These are phyloP conservation scores for Heliocidaris erythrogramma DNA, from an alignment of 35 echinoderm and acorn worm genomes.

Conservation along the genomic window DNA sequence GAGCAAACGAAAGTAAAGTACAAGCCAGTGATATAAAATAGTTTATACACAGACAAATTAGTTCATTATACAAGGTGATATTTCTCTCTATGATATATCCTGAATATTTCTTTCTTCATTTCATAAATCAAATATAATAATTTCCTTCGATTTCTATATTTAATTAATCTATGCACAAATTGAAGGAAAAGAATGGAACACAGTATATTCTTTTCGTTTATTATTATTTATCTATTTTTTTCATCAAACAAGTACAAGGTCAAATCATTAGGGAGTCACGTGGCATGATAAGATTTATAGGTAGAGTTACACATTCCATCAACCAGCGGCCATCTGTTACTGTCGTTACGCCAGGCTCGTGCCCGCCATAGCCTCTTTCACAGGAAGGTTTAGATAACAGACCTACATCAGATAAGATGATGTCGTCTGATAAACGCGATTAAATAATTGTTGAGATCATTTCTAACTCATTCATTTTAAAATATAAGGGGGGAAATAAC, in stretches of 20 bases:
- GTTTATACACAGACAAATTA: background rate
- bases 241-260: background rate
- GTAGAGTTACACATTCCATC: slow-evolving; percentile 3
- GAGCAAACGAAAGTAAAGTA: background rate
- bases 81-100: background rate
- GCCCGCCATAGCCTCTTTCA: background rate
- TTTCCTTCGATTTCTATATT: no score
- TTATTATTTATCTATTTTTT: background rate
- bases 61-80: background rate
- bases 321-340: background rate
- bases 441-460: no score
- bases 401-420: background rate
- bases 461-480: no score
- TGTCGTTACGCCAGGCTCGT: background rate
- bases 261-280: background rate
- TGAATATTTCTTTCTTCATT: no score
- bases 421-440: background rate
- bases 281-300: background rate
- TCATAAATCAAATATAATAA: no score
- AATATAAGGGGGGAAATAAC: no score
- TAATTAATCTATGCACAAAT: no score
- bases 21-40: background rate
- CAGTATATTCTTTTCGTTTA: no score
- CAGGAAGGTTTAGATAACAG: background rate
- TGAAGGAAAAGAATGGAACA: no score